Conservation (phyloP, 2,113 vertebrate genomes). For the Sinocyclocheilus anophthalmus region DNA sequence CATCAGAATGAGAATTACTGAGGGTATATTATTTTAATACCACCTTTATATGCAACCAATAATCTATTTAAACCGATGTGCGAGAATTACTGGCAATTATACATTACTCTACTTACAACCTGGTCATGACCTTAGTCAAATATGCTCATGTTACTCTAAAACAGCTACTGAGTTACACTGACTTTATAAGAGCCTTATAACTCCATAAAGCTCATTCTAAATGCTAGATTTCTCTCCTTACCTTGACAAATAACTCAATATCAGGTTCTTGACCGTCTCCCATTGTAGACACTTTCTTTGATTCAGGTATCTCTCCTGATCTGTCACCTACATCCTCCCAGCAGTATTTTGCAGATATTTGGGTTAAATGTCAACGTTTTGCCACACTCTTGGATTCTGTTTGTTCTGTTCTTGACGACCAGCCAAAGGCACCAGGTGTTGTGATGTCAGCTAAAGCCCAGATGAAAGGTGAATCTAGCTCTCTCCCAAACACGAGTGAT, state of each 20-base stretch:
- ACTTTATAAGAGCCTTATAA: background rate
- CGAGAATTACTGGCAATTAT: constrained; percentile 33
- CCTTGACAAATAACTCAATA: constrained; percentile 98
- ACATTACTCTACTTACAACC: constrained; percentile 54
- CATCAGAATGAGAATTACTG: background rate
- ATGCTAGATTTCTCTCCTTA: constrained; percentile 71
- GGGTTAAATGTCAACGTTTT: background rate
- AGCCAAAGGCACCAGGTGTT: constrained; percentile 27
- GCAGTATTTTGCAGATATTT: background rate
- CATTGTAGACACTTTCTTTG: constrained; percentile 78
- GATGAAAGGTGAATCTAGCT: constrained; percentile 66
- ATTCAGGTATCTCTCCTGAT: constrained; percentile 59
- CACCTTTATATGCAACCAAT: background rate
- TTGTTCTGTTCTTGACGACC: background rate
- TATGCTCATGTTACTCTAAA: constrained; percentile 67
- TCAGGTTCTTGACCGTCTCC: constrained; percentile 89
- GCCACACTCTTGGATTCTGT: constrained; percentile 22
- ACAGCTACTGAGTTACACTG: constrained; percentile 67
- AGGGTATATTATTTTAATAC: background rate
- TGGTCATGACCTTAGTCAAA: constrained; percentile 36
- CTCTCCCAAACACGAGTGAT: constrained; percentile 62
- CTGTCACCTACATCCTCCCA: constrained; percentile 68
- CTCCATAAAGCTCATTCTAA: background rate
- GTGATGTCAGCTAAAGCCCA: constrained; percentile 10
- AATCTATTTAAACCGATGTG: background rate